Evolutionary conservation across 2,888 invertebrate species (phyloP).

Genomic region (Lydus trimaculatus): DNA sequence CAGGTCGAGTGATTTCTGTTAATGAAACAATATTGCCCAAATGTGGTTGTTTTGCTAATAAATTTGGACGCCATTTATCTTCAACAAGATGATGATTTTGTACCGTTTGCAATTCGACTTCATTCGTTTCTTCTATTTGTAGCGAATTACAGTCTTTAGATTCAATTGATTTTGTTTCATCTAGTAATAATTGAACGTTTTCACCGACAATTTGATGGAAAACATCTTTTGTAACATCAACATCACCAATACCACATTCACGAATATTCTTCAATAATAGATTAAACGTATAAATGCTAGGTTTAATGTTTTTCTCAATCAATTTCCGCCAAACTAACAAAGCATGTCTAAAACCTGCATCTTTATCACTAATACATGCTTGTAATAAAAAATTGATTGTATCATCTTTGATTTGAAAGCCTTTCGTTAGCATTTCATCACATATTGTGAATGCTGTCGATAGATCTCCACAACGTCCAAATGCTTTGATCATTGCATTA

Average conservation of each 20-base stretch:
- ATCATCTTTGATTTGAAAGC: conserved; percentile 68
- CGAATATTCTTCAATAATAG: conserved; percentile 79
- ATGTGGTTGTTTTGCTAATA: conserved; percentile 68
- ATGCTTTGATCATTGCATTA: conserved; percentile 91
- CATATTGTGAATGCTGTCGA: conserved; percentile 79
- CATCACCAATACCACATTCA: conserved; percentile 81
- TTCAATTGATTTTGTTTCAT: conserved; percentile 11
- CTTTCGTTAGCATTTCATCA: conserved; percentile 81
- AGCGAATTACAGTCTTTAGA: background rate
- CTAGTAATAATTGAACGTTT: background rate
- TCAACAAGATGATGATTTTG: background rate
- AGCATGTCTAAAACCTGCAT: conserved; percentile 82
- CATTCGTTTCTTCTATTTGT: background rate
- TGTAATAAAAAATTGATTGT: conserved; percentile 84
- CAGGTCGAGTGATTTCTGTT: conserved; percentile 65
- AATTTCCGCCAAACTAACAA: conserved; percentile 89
- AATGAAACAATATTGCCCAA: conserved; percentile 69
- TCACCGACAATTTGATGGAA: conserved; percentile 41
- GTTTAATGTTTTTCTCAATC: conserved; percentile 69
- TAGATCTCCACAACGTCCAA: conserved; percentile 82
- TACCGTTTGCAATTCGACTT: too few species aligned
- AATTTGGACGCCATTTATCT: conserved; percentile 66
- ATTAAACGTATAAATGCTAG: conserved; percentile 80
- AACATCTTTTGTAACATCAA: conserved; percentile 64
- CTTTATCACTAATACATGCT: conserved; percentile 80